Percentiles rank a stretch among this genome's conserved stretches.
Evolutionary conservation across 2,113 vertebrate genomes (phyloP).

Genomic region (Apteryx mantelli): DNA sequence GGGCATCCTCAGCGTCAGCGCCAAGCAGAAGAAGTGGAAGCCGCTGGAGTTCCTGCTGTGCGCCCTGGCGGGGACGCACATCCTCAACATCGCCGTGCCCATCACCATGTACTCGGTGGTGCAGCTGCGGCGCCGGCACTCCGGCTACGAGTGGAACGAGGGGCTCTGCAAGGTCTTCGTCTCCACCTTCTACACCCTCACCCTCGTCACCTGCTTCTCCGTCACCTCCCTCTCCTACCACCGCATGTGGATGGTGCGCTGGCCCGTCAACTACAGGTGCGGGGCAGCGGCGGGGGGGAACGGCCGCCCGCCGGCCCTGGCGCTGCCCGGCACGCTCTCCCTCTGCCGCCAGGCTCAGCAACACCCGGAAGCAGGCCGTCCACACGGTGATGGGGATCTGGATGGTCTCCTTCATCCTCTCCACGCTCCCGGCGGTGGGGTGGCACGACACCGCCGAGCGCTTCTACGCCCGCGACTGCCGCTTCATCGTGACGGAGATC

Average conservation of each 20-base stretch:
- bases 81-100: conserved; percentile 91
- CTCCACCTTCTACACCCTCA: conserved; percentile 94
- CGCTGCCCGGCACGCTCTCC: not conserved
- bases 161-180: conserved; percentile 95
- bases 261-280: conserved; percentile 95
- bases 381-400: conserved; percentile 96
- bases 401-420: conserved; percentile 95
- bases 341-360: conserved; percentile 84
- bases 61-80: conserved; percentile 90
- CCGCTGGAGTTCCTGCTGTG: conserved; percentile 92
- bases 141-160: conserved; percentile 91
- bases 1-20: conserved; percentile 92
- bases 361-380: conserved; percentile 92
- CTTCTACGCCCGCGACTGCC: conserved; percentile 91
- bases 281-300: not conserved
- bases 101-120: conserved; percentile 92
- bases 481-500: conserved; percentile 92
- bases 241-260: conserved; percentile 98
- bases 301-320: no score
- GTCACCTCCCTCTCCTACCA: conserved; percentile 95
- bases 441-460: conserved; percentile 92
- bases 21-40: conserved; percentile 97
- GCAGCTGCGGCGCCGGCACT: conserved; percentile 85
- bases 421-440: conserved; percentile 90
- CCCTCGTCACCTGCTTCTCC: conserved; percentile 92